Percentiles rank a stretch among this genome's conserved stretches.
Conservation (phyloP, 2,888 invertebrate species). For the Cheilosia pagana region DNA sequence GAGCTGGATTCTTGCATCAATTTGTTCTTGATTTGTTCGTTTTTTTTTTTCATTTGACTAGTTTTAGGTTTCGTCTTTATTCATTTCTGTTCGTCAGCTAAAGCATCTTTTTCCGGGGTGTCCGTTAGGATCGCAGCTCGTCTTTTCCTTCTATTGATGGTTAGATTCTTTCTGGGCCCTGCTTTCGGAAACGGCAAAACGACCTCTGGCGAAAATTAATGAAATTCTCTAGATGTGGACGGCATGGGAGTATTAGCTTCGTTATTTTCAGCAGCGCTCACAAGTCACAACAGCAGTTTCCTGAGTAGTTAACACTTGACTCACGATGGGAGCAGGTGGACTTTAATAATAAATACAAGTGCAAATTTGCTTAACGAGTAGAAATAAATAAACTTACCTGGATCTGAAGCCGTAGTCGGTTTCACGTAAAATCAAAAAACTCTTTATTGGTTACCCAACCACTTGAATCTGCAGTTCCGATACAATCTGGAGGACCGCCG, state of each 20-base stretch:
- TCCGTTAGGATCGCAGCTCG: conserved; percentile 31
- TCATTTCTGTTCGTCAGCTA: conserved; percentile 7
- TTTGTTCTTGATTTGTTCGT: conserved; percentile 20
- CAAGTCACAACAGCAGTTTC: conserved; percentile 4
- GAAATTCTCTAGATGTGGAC: conserved; percentile 18
- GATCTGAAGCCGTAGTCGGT: conserved; percentile 27
- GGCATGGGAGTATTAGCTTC: conserved; percentile 12
- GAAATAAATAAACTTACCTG: neutral
- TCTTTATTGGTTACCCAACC: conserved; percentile 39
- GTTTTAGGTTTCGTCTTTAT: conserved; percentile 14
- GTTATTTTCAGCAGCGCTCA: neutral
- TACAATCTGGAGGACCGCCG: conserved; percentile 29
- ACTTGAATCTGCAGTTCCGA: conserved; percentile 28
- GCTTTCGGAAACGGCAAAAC: conserved; percentile 17
- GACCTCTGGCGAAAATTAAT: conserved; percentile 28
- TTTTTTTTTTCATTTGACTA: conserved; percentile 13
- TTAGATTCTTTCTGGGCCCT: conserved; percentile 10
- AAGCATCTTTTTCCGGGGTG: conserved; percentile 16
- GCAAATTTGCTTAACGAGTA: neutral
- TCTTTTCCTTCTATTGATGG: conserved; percentile 17
- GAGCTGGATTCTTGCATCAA: conserved; percentile 16
- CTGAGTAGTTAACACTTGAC: too few relatives aligned
- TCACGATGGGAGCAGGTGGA: neutral
- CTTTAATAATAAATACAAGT: neutral
- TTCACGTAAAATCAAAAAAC: conserved; percentile 30